Evolutionary conservation across 1,140 invertebrate species (phyloP).

Genomic region (Pseudobourletiella spinata): DNA sequence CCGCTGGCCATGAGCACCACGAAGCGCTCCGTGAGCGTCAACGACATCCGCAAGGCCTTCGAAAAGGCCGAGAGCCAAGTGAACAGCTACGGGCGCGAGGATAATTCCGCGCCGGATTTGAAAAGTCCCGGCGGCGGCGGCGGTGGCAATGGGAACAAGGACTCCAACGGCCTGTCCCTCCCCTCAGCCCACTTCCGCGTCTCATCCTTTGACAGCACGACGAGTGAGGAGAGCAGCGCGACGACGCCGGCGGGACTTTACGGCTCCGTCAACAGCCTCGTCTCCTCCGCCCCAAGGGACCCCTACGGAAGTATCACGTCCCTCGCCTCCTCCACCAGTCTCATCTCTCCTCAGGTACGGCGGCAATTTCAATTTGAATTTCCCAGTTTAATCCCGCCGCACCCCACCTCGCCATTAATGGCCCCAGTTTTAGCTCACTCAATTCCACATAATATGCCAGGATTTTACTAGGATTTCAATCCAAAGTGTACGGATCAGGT

Average conservation of each 20-base stretch:
- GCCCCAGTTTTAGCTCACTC: too few species aligned
- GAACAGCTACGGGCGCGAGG: constrained; percentile 25
- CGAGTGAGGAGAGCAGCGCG: constrained; percentile 44
- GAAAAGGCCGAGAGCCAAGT: constrained; percentile 45
- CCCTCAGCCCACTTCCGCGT: constrained; percentile 35
- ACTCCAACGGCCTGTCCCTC: constrained; percentile 14
- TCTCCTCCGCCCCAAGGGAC: constrained; percentile 42
- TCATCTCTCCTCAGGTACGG: constrained; percentile 53
- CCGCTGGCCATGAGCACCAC: constrained; percentile 7
- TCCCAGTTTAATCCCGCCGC: too few species aligned
- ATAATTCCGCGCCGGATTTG: constrained; percentile 1
- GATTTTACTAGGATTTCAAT: too few species aligned
- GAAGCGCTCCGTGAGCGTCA: constrained; percentile 43
- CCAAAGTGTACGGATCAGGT: too few species aligned
- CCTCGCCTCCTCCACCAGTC: constrained; percentile 52
- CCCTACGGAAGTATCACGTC: constrained; percentile 56
- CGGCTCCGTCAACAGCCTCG: constrained; percentile 41
- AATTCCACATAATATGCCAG: too few species aligned
- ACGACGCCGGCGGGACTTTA: constrained; percentile 39
- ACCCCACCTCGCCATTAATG: too few species aligned
- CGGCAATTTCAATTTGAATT: too few species aligned
- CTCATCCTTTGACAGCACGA: constrained; percentile 43
- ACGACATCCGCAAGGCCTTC: constrained; percentile 53
- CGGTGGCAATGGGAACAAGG: constrained; percentile 22
- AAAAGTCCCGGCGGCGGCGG: too few species aligned